Percentiles rank a stretch among this genome's conserved stretches.
Evolutionary conservation across 1,140 invertebrate species (phyloP).

Genomic region (Rhizoglyphus robini): DNA sequence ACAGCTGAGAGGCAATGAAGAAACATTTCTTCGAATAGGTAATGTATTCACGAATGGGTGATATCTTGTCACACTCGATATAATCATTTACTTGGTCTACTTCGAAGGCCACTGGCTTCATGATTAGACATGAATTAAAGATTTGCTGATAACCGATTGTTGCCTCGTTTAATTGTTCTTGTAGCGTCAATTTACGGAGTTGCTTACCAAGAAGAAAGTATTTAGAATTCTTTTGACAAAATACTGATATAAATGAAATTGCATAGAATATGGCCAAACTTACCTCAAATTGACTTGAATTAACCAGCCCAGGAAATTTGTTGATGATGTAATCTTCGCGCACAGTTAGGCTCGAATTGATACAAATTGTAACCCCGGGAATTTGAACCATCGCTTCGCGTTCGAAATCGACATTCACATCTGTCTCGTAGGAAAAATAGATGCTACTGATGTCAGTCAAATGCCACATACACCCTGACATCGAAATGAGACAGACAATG

Average conservation of each 20-base stretch:
- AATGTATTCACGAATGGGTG: neutral
- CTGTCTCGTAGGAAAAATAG: constrained; percentile 16
- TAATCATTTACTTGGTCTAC: neutral
- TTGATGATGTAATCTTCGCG: neutral
- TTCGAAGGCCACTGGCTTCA: constrained; percentile 17
- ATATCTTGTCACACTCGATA: constrained; percentile 5
- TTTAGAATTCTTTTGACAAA: neutral
- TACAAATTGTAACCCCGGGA: constrained; percentile 9
- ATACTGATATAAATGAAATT: neutral
- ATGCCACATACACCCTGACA: constrained; percentile 15
- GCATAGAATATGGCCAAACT: neutral
- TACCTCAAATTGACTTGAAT: neutral
- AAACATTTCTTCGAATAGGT: constrained; percentile 17
- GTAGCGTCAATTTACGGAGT: neutral
- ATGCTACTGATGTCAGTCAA: constrained; percentile 9
- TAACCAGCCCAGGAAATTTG: neutral
- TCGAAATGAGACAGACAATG: neutral
- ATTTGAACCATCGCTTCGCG: constrained; percentile 13
- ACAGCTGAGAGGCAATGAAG: neutral
- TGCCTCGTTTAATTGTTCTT: constrained; percentile 13
- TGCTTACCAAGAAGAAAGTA: neutral
- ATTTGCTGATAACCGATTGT: neutral
- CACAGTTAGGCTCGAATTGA: neutral
- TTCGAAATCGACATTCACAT: constrained; percentile 13
- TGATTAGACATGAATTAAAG: constrained; percentile 6